A percentile compares a stretch with the other conserved stretches of the same genome.
Evolutionary conservation across 2,797 vertebrate species (phyloP).

Genomic region (Myotis vivesi): DNA sequence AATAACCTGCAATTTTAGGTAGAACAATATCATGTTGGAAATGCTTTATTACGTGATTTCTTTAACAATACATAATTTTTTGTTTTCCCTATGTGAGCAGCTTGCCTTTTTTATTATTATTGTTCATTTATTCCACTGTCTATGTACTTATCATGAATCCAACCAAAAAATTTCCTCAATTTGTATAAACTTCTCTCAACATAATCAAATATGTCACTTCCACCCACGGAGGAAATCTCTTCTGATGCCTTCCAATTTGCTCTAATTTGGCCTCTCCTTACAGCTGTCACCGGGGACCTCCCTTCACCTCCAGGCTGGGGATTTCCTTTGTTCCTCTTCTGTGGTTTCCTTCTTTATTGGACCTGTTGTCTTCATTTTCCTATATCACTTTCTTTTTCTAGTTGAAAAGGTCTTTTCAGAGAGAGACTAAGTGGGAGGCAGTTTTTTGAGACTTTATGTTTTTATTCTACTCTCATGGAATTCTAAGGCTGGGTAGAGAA

Average conservation of each 20-base stretch:
- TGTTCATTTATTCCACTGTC: neutral
- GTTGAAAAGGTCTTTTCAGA: neutral
- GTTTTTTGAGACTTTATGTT: neutral
- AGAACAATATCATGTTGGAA: neutral
- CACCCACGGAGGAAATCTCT: neutral
- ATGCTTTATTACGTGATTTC: neutral
- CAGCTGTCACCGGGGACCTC: neutral
- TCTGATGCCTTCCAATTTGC: neutral
- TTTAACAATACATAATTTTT: neutral
- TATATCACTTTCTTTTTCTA: neutral
- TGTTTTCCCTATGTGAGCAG: neutral
- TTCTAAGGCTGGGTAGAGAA: neutral
- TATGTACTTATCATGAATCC: neutral
- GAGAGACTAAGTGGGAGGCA: neutral
- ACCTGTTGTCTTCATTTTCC: neutral
- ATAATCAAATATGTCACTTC: neutral
- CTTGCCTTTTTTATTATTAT: neutral
- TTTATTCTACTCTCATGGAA: neutral
- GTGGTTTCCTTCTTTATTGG: neutral
- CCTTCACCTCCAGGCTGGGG: neutral
- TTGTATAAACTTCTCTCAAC: neutral
- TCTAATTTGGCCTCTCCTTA: neutral
- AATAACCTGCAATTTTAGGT: too few relatives aligned
- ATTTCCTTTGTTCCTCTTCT: neutral
- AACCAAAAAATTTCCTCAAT: neutral